A percentile compares a stretch with the other conserved stretches of the same genome.
phyloP scores from a whole-genome alignment of 2,797 vertebrate species.

The Danio albolineatus region DNA sequence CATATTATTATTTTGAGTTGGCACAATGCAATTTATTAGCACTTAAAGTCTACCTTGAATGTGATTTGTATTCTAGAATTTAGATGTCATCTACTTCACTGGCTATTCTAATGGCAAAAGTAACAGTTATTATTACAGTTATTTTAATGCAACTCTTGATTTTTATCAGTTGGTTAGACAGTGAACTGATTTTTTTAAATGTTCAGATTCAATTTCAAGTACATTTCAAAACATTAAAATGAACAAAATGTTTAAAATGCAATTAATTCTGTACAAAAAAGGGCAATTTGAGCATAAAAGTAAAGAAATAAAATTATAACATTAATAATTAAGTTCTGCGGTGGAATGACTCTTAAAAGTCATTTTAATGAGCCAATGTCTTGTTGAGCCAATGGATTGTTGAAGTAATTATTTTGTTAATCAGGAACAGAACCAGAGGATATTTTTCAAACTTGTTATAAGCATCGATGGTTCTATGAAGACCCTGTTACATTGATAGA shows the following conservation, averaged over 20 bases:
- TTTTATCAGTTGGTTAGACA: neutral
- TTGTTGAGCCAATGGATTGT: neutral
- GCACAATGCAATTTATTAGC: constrained; percentile 7
- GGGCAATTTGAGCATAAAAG: neutral
- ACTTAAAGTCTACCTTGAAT: neutral
- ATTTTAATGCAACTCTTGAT: neutral
- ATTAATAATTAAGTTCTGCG: neutral
- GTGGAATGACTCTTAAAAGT: neutral
- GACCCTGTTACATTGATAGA: no score
- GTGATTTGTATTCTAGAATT: neutral
- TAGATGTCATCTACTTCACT: neutral
- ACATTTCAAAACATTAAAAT: neutral
- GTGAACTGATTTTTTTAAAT: neutral
- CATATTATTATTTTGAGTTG: constrained; percentile 2
- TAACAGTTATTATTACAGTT: neutral
- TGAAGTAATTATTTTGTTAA: neutral
- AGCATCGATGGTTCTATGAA: no score
- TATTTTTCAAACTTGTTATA: neutral
- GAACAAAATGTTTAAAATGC: neutral
- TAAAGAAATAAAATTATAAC: neutral
- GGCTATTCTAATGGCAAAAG: neutral
- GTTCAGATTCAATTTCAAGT: neutral
- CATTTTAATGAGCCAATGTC: neutral
- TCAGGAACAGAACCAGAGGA: neutral
- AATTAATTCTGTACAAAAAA: neutral